These are phyloP conservation scores for Nesogale talazaci DNA, from an alignment of 2,113 vertebrate genomes.

Conservation along the genomic window DNA sequence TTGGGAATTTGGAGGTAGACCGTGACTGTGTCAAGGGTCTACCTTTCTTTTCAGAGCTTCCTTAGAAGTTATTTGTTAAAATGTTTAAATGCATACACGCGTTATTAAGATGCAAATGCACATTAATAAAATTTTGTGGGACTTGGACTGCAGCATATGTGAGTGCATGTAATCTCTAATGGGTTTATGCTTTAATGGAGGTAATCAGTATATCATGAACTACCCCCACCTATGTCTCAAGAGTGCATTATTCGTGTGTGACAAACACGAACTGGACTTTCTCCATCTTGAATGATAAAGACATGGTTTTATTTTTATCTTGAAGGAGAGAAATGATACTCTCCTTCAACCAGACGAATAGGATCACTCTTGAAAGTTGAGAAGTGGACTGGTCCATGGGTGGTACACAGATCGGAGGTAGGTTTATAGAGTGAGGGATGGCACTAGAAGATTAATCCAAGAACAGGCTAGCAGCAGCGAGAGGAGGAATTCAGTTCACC, in stretches of 20 bases:
- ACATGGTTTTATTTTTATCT: constrained; percentile 4
- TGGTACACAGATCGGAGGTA: neutral
- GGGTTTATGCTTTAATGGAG: neutral
- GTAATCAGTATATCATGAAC: neutral
- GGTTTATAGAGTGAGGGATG: neutral
- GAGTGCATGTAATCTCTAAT: neutral
- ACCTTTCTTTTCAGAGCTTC: constrained; percentile 2
- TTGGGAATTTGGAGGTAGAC: neutral
- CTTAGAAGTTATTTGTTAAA: constrained; percentile 13
- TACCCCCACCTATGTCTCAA: neutral
- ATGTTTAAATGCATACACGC: neutral
- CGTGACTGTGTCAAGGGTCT: neutral
- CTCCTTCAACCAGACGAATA: neutral
- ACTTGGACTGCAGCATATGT: neutral
- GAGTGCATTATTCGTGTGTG: constrained; percentile 40
- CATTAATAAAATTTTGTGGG: neutral
- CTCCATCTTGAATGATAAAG: neutral
- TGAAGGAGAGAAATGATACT: neutral
- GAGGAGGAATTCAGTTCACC: neutral
- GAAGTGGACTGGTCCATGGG: neutral
- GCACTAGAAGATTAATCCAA: neutral
- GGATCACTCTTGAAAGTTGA: neutral
- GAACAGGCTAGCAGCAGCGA: neutral
- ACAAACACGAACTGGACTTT: neutral
- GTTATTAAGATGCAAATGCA: neutral